Conservation (phyloP, 2,888 invertebrate genomes). For the Cephalotes varians region DNA sequence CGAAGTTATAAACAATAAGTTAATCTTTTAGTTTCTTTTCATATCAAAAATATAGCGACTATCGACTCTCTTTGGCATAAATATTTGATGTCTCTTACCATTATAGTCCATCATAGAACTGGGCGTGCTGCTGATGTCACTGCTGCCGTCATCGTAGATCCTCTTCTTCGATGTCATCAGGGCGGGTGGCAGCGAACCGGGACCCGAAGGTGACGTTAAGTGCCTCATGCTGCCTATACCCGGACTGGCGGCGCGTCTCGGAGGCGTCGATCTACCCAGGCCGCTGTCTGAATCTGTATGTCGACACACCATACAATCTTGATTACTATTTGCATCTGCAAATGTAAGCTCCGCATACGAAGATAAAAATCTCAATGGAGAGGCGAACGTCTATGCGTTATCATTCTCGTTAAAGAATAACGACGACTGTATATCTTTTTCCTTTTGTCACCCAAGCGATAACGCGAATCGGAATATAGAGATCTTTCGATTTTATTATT, state of each 20-base stretch:
- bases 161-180: slow-evolving; percentile 90
- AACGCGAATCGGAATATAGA: slow-evolving; percentile 47
- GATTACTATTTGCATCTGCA: slow-evolving; percentile 88
- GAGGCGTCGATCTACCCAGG: slow-evolving; percentile 94
- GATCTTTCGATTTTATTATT: slow-evolving; percentile 52
- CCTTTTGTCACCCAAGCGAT: slow-evolving; percentile 63
- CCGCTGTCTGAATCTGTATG: slow-evolving; percentile 93
- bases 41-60: not conserved
- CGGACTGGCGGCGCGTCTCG: slow-evolving; percentile 94
- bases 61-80: not conserved
- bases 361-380: slow-evolving; percentile 67
- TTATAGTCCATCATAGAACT: slow-evolving; percentile 96
- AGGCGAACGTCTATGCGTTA: slow-evolving; percentile 51
- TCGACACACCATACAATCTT: slow-evolving; percentile 86
- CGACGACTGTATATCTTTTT: slow-evolving; percentile 29
- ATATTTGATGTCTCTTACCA: slow-evolving; percentile 87
- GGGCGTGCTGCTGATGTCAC: slow-evolving; percentile 94
- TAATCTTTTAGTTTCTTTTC: not conserved
- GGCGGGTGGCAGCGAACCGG: slow-evolving; percentile 92
- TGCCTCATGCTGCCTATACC: slow-evolving; percentile 92
- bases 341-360: slow-evolving; percentile 75
- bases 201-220: slow-evolving; percentile 94
- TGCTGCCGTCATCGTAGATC: slow-evolving; percentile 92
- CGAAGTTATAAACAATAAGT: not conserved
- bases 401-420: slow-evolving; percentile 28